Base-by-base conservation (phyloP, 2,888 invertebrate species). In the Acheta domesticus region DNA sequence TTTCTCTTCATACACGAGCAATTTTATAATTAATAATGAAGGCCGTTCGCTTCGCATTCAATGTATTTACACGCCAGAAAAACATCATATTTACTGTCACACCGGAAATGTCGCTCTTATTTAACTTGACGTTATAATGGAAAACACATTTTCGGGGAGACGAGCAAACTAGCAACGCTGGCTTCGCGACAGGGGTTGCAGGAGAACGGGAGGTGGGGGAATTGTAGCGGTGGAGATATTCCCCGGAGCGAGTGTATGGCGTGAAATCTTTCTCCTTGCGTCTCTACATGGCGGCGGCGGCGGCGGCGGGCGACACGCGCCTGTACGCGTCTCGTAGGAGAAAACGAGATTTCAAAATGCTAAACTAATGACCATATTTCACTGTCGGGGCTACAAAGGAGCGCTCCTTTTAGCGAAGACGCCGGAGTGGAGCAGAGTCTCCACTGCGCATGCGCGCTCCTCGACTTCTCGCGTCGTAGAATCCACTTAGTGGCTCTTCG, bases 21-120 rank as follows among this genome's bases (percentile, higher is more conserved):
- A 62, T 62, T 62, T 62, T 62, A n/a, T 62, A 62, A 62, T 62
- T 62, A 62, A 62, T 62, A 19, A 62, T 62, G 62, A 62, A n/a
- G n/a, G n/a, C 62, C n/a, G n/a, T 19, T 62, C 62, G 14, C 62
- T 62, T n/a, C 62, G 62, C 14, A 19, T 62, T 62, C 62, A 62
- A 62, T 62, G 62, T n/a, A 62, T 62, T 62, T 62, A 62, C 62
- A 14, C 62, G 62, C 14, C 62, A 62, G 62, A 62, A 62, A 62
- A 62, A 62, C 14, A 62, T 14, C 16, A 62, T 8, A n/a, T 62
- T 62, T 62, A n/a, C 14, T 62, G 62, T 62, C 16, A 19, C 62
- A 62, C 62, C 62, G 62, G 62, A 62, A 62, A 62, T 14, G n/a
- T 19, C 36, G 36, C 36, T 36, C 36, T 36, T 36, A 36, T 36